Evolutionary conservation across 2,797 vertebrate genomes (phyloP).

Genomic region (Pteropus rufus): DNA sequence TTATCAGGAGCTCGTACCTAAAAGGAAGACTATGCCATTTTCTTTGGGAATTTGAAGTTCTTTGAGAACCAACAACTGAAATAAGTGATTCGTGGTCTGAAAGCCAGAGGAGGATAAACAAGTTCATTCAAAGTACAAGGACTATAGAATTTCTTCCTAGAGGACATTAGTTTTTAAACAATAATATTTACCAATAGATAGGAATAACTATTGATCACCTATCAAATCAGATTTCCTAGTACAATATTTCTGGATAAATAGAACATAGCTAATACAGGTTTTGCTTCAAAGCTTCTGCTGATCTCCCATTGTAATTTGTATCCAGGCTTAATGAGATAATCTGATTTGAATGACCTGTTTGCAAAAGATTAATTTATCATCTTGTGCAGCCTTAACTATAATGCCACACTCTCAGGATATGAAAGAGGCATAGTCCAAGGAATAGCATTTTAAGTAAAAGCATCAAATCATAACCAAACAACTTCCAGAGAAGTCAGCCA

Average conservation of each 20-base stretch:
- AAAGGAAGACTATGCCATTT: background rate
- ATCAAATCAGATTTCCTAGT: constrained; percentile 41
- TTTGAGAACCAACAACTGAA: constrained; percentile 8
- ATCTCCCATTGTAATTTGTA: constrained; percentile 34
- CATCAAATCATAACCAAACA: constrained; percentile 27
- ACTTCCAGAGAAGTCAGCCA: constrained; percentile 17
- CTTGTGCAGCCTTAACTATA: background rate
- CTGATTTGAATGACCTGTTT: constrained; percentile 51
- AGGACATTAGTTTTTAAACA: constrained; percentile 30
- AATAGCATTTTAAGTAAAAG: constrained; percentile 19
- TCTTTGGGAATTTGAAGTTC: background rate
- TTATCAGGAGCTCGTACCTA: background rate
- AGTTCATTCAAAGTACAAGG: background rate
- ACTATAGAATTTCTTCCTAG: background rate
- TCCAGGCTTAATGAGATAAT: constrained; percentile 37
- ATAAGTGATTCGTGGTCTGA: background rate
- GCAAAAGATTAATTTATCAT: constrained; percentile 42
- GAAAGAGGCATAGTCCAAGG: background rate
- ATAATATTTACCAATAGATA: constrained; percentile 7
- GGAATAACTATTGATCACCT: constrained; percentile 42
- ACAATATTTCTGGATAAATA: constrained; percentile 32
- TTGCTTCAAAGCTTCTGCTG: constrained; percentile 49
- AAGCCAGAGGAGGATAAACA: background rate
- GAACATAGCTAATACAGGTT: background rate
- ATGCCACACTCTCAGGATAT: background rate